Evolutionary conservation across 2,113 vertebrate genomes (phyloP).

Genomic region (Picathartes gymnocephalus): DNA sequence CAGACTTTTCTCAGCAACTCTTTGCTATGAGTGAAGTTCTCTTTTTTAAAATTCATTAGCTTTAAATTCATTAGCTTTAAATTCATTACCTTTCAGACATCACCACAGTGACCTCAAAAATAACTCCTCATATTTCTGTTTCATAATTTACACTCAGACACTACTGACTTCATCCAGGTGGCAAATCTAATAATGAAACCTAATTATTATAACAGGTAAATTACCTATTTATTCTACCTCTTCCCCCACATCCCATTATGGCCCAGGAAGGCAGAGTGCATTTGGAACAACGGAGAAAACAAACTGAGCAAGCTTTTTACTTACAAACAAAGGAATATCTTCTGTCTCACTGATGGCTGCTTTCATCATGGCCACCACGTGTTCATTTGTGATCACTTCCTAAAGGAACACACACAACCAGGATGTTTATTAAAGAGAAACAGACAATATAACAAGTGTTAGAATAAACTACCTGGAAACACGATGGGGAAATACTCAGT

Average conservation of each 20-base stretch:
- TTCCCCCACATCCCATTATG: neutral
- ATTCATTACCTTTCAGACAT: neutral
- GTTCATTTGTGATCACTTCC: conserved; percentile 96
- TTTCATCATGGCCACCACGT: conserved; percentile 97
- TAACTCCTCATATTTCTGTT: neutral
- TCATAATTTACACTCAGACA: neutral
- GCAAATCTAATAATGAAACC: neutral
- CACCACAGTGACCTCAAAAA: neutral
- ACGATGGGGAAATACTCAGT: accelerated
- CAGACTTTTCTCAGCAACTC: neutral
- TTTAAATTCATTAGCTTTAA: neutral
- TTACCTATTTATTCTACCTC: neutral
- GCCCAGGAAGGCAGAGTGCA: neutral
- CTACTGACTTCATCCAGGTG: neutral
- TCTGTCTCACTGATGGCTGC: conserved; percentile 91
- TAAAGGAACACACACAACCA: conserved; percentile 42
- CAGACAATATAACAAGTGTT: neutral
- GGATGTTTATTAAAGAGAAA: neutral
- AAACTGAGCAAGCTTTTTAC: conserved; percentile 40
- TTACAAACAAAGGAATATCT: conserved; percentile 90
- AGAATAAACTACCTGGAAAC: neutral
- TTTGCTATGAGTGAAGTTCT: neutral
- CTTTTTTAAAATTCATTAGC: neutral
- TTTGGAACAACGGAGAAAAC: neutral
- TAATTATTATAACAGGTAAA: neutral